Evolutionary conservation across 2,113 vertebrate genomes (phyloP), one percentile per base, ranked within the genome.

Genomic region (Oreamnos americanus): DNA sequence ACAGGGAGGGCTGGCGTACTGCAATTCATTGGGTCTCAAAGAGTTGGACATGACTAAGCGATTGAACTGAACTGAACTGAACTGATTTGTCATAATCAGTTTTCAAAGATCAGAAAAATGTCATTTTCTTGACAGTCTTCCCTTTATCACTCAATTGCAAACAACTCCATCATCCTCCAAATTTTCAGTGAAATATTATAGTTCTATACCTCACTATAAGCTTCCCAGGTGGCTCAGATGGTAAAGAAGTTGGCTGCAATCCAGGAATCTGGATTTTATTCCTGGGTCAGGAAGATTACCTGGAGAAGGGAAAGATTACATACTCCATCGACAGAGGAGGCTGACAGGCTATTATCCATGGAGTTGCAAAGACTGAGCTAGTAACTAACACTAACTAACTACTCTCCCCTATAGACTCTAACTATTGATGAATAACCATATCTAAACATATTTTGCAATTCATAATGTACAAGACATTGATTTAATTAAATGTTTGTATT

Each of bases 131-230:
- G 19, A 36, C 36, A 79, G 14, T 15, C 9, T 81, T 67, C 47
- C 14, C 49, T 51, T 87, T 33, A 67, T 13, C 28, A 25, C 2
- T 6, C 17, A 83, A 3, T 7, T 95, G 12, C 2, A 62, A 13
- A 36, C 1, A 15, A 87, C 62, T 7, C 21, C 28, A 84, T 49
- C 93, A 33, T 23, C 30, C 43, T 92, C 4, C n/a, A 47, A 53
- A 58, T 79, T 79, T 96, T 78, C 45, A 85, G 39, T 33, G 19
- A 92, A 88, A 71, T 78, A 82, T 43, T 36, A 15, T 7, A 84
- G 7, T 10, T 45, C 19, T 17, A 19, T 84, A 25, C 45, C 51
- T 62, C 13, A 87, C 8, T 33, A 53, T 13, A 10, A 17, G 71
- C 13, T 91, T 43, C 36, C 21, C 21, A 39, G 21, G 36, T 74